phyloP scores from a whole-genome alignment of 64 coral and sea anemone species.

The Platygyra sinensis region DNA sequence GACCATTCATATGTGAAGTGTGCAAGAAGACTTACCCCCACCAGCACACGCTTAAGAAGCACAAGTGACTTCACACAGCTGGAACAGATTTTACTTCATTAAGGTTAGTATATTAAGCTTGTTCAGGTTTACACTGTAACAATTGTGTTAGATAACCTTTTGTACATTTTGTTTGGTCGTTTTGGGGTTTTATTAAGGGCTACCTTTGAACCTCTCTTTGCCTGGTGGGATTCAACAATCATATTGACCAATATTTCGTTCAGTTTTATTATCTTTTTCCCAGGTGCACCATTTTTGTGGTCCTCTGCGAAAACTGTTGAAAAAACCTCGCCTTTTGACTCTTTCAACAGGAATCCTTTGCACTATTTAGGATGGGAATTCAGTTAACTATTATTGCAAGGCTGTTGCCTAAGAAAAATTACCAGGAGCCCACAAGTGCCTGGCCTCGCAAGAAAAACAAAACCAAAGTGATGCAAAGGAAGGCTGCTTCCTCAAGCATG shows the following conservation, averaged over 20 bases:
- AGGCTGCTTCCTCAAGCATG: neutral
- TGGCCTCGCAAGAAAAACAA: conserved; percentile 33
- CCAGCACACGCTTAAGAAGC: conserved; percentile 40
- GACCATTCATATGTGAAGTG: conserved; percentile 27
- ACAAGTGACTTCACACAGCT: conserved; percentile 8
- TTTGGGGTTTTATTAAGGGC: too few relatives aligned
- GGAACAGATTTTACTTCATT: neutral
- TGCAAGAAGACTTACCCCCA: conserved; percentile 33
- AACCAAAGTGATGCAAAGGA: neutral
- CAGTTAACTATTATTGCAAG: too few relatives aligned
- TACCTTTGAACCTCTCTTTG: too few relatives aligned
- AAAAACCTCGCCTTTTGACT: too few relatives aligned
- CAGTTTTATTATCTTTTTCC: too few relatives aligned
- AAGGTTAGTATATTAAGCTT: conserved; percentile 10
- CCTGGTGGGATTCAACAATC: too few relatives aligned
- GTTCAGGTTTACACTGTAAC: neutral
- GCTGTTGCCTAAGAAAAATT: too few relatives aligned
- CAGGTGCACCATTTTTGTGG: too few relatives aligned
- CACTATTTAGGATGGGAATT: neutral
- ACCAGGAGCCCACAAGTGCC: neutral
- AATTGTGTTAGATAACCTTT: neutral
- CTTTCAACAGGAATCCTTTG: too few relatives aligned
- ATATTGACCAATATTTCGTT: too few relatives aligned
- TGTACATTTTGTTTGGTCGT: too few relatives aligned
- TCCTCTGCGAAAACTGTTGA: too few relatives aligned